Base-by-base conservation (phyloP, 2,888 invertebrate species). In the Eudasyphora cyanicolor region DNA sequence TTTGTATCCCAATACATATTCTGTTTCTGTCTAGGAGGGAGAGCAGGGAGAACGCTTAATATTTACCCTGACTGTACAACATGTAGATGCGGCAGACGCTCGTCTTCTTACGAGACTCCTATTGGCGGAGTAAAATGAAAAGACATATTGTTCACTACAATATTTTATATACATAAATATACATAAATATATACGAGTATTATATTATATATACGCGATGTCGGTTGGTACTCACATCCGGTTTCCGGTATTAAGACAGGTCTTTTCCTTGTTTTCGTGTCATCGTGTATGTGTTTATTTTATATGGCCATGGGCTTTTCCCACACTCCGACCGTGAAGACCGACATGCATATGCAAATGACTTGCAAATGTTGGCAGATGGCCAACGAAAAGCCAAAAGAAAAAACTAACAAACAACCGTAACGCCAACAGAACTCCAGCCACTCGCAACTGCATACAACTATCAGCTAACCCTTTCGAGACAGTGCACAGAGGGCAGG, bases 171-270 rank as follows among this genome's bases (percentile, higher is more conserved):
- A n/a, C n/a, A n/a, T n/a, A n/a, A n/a, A n/a, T n/a, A n/a, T n/a
- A n/a, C n/a, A n/a, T n/a, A n/a, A n/a, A n/a, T n/a, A n/a, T n/a
- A n/a, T n/a, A n/a, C n/a, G n/a, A n/a, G n/a, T n/a, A n/a, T n/a
- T n/a, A n/a, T n/a, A n/a, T 76, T 76, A 76, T 57, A 76, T 79
- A 60, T 67, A 73, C 54, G 77, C 81, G 62, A 74, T 78, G 83
- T 74, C 76, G 76, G 62, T 82, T 79, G 45, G 57, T 49, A 75
- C 27, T 77, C 75, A 79, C 69, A 76, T 82, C 79, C 82, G 76
- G 74, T 79, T 76, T 79, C 82, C 82, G 81, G 75, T 71, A 79
- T 78, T 67, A 73, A 85, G 82, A 79, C 73, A 84, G 49, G 76
- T 78, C 82, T 82, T 73, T 76, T 70, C 54, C 60, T 77, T 79